Evolutionary conservation across 2,888 invertebrate species (phyloP).

Genomic region (Hartigia nigra): DNA sequence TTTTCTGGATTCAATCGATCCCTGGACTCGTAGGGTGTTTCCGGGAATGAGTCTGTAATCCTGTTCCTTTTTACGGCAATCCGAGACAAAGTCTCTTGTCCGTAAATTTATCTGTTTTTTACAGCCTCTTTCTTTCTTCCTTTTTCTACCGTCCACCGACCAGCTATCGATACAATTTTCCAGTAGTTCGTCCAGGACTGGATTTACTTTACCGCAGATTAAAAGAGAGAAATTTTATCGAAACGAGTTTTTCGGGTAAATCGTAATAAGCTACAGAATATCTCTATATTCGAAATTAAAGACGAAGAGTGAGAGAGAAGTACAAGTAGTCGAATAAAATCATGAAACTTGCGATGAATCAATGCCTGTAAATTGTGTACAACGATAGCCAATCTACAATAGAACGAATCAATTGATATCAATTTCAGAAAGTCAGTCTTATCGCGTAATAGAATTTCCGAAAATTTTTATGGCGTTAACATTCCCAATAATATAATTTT

Average conservation of each 20-base stretch:
- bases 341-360: neutral
- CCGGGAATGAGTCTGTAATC: neutral
- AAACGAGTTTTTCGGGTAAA: neutral
- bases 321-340: too few relatives aligned
- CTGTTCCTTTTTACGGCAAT: too few relatives aligned
- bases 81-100: too few relatives aligned
- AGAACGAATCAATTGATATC: neutral
- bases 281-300: too few relatives aligned
- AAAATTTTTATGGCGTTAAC: neutral
- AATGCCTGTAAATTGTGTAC: neutral
- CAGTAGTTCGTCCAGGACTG: neutral
- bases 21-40: neutral
- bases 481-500: neutral
- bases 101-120: neutral
- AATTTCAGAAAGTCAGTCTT: neutral
- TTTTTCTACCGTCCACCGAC: neutral
- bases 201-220: neutral
- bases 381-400: neutral
- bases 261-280: neutral
- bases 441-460: neutral
- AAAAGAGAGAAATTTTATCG: neutral
- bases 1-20: neutral
- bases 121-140: neutral
- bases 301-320: too few relatives aligned
- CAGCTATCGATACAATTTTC: neutral